These are phyloP conservation scores for Sternarchorhynchus goeldii DNA, from an alignment of 2,797 vertebrate genomes.

Conservation along the genomic window DNA sequence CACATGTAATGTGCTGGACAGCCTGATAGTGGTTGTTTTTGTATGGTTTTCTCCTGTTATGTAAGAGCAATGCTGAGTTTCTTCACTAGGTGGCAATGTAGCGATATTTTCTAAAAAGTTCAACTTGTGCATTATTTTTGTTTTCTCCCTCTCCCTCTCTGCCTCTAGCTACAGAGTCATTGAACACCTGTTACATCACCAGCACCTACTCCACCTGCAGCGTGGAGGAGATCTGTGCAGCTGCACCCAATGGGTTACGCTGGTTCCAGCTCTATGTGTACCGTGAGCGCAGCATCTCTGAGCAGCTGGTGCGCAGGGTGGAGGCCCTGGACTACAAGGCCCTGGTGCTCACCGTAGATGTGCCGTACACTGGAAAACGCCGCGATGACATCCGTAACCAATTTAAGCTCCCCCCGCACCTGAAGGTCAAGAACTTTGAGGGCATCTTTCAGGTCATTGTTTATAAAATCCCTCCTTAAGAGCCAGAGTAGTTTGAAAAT, in stretches of 20 bases:
- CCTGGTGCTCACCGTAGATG: constrained; percentile 88
- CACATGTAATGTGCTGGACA: not conserved
- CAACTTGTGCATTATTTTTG: not conserved
- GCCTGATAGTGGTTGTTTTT: not conserved
- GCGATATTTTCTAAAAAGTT: not conserved
- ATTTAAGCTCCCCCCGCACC: constrained; percentile 81
- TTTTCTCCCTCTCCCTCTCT: not conserved
- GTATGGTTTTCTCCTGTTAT: not conserved
- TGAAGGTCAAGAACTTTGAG: constrained; percentile 86
- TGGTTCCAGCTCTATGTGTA: constrained; percentile 97
- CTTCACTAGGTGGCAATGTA: constrained; percentile 35
- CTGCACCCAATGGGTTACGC: constrained; percentile 80
- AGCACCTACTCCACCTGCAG: constrained; percentile 89
- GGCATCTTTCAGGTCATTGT: constrained; percentile 79
- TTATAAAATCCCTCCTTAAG: not conserved
- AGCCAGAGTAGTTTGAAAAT: not conserved
- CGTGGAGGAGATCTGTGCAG: constrained; percentile 84
- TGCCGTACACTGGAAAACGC: constrained; percentile 86
- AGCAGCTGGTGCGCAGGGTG: constrained; percentile 79
- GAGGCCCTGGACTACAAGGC: constrained; percentile 88
- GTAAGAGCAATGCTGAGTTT: not conserved
- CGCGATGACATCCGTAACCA: constrained; percentile 85
- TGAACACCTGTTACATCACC: constrained; percentile 86
- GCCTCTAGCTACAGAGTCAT: constrained; percentile 78
- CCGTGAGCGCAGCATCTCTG: constrained; percentile 80